Percentiles rank a stretch among this genome's conserved stretches.
phyloP scores from a whole-genome alignment of 2,888 invertebrate genomes.

The Drosophila borborema region DNA sequence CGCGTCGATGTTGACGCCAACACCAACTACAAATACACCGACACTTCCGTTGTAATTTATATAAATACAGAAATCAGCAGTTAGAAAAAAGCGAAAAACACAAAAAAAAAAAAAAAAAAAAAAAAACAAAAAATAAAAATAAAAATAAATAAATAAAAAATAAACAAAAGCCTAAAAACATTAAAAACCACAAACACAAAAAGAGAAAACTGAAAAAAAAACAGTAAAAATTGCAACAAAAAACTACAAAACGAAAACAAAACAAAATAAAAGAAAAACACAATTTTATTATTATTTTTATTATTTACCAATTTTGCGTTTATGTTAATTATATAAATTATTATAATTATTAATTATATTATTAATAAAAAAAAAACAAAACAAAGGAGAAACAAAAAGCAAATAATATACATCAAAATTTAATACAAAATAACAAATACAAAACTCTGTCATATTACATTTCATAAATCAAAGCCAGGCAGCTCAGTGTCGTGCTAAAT shows the following conservation, averaged over 20 bases:
- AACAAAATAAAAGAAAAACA: slow-evolving; percentile 40
- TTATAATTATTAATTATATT: slow-evolving; percentile 83
- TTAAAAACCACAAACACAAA: slow-evolving; percentile 38
- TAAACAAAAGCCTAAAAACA: slow-evolving; percentile 24
- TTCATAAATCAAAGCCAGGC: slow-evolving; percentile 41
- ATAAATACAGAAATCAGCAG: slow-evolving; percentile 44
- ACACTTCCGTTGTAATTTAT: slow-evolving; percentile 86
- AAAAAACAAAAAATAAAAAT: slow-evolving; percentile 1
- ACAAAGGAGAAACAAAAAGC: slow-evolving; percentile 54
- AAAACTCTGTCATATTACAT: slow-evolving; percentile 47
- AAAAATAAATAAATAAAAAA: slow-evolving; percentile 19
- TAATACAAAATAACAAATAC: slow-evolving; percentile 44
- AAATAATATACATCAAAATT: slow-evolving; percentile 54
- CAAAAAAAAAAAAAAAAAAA: slow-evolving; percentile 3
- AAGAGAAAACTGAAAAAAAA: slow-evolving; percentile 53
- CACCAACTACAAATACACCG: slow-evolving; percentile 86
- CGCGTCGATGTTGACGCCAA: slow-evolving; percentile 86
- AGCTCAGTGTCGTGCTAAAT: slow-evolving; percentile 44
- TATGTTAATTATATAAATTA: slow-evolving; percentile 84
- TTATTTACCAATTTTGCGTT: slow-evolving; percentile 83
- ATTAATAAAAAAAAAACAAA: slow-evolving; percentile 61
- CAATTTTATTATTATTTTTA: slow-evolving; percentile 82
- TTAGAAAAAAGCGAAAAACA: slow-evolving; percentile 22
- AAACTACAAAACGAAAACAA: slow-evolving; percentile 49
- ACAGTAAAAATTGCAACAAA: slow-evolving; percentile 52